Evolutionary conservation across 2,797 vertebrate species (phyloP), one percentile per base, ranked within the genome.

Genomic region (Sus cebifrons): DNA sequence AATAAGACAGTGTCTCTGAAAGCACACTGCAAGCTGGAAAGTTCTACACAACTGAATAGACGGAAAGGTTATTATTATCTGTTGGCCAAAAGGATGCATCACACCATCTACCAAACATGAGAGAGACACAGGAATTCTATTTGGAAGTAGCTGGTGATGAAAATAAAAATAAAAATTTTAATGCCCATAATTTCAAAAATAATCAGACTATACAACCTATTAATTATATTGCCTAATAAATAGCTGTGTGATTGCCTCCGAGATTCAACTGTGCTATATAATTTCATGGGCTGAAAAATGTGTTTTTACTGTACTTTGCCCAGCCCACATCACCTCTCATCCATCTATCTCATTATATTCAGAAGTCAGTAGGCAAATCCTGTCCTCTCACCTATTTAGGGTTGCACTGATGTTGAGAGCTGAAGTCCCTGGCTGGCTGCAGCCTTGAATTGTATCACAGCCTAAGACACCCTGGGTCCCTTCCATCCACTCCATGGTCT

Each of bases 171-270:
- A 29, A 67, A 62, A 44, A 6, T 68, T 87, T 79, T 89, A 89
- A 95, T 78, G 70, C 58, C 40, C 54, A 70, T 15, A 44, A 84
- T 93, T 97, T 93, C 68, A 68, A 93, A 96, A 96, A 81, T 91
- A 95, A 86, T 21, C 29, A 84, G 36, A 88, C 18, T 21, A 27
- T 5, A 36, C 67, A 44, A 54, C 49, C 91, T 65, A 83, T 56
- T 90, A 88, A 97, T 86, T 58, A 94, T 7, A 75, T 25, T 62
- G 78, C 85, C 79, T 91, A 91, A 71, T 29, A 75, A 90, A 85
- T 14, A 65, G 32, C 27, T 79, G 29, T 13, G 36, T 62, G 29
- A 54, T 36, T 82, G 64, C 86, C 65, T 62, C 40, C 65, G 36
- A 78, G 52, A 56, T 68, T 91, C 88, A 13, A 70, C 3, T 6